Evolutionary conservation across 2,113 vertebrate species (phyloP), one percentile per base, ranked within the genome.

Genomic region (Chamaea fasciata): DNA sequence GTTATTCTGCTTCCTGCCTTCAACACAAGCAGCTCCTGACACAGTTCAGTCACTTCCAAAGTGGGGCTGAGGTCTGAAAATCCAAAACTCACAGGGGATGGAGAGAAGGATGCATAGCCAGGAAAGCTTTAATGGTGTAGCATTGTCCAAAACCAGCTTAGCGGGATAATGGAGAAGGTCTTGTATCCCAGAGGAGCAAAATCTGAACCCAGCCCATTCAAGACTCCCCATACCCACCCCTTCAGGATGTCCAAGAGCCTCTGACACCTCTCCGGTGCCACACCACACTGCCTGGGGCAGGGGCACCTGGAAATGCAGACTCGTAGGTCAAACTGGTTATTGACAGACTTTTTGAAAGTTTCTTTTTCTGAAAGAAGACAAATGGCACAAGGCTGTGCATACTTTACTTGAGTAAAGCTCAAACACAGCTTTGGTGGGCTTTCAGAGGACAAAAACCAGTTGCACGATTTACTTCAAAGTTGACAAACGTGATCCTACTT

Each of bases 381-480:
- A 94, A 94, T 68, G 69, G 80, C 73, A 73, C 60, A 62, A 68
- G 47, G 56, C 12, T 89, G 77, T 62, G 44, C 41, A 57, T 56
- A 60, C 39, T 87, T 93, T 33, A 64, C 49, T 70, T 13, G 18
- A 67, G 53, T 47, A 41, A 84, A 94, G 85, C 69, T 87, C 91
- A 91, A 92, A 92, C 73, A 90, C 83, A 93, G 81, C 41, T 78
- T 83, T 85, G 70, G 78, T 76, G 64, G 89, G 59, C 49, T 94
- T 89, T 79, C 8, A 0, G 47, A 82, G 63, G 64, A 77, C 55
- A 86, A 89, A 96, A 89, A 20, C 4, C 46, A 60, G 56, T 85
- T 49, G n/a, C 68, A 63, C 1, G 0, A 57, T 47, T 79, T 79
- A 56, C 60, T 76, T 87, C 41, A 64, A 82, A 79, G 87, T 67